phyloP scores from a whole-genome alignment of 35 echinoderm and acorn worm species.

The Strongylocentrotus purpuratus region DNA sequence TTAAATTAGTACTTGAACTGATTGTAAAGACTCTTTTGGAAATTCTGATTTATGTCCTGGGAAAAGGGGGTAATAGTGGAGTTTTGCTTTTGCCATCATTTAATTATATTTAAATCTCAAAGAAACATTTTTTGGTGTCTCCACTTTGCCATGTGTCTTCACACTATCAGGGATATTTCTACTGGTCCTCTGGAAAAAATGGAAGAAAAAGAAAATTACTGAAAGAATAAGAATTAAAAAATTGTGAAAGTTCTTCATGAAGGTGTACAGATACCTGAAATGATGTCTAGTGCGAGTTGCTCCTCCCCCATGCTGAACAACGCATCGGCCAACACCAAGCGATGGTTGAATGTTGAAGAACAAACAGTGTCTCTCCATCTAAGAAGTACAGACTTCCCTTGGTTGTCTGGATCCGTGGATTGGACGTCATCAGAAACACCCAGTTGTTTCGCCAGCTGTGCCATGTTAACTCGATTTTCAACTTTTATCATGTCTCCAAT shows the following conservation, averaged over 20 bases:
- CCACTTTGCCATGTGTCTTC: no score
- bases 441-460: background rate
- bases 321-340: background rate
- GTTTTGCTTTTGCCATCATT: no score
- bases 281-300: background rate
- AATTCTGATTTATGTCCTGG: no score
- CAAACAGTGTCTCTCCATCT: background rate
- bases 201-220: no score
- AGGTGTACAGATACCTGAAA: background rate
- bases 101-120: no score
- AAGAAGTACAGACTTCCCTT: background rate
- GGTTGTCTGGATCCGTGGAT: background rate
- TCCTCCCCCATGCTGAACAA: background rate
- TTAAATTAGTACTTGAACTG: background rate
- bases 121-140: no score
- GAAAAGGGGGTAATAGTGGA: no score
- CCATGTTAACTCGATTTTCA: background rate
- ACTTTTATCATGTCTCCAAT: background rate
- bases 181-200: no score
- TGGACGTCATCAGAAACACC: background rate
- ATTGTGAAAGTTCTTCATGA: no score
- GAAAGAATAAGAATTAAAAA: no score
- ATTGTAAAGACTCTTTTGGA: background rate
- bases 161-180: no score
- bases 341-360: background rate